Conservation (phyloP, 2,888 invertebrate genomes). For the Adelognathus sp. region DNA sequence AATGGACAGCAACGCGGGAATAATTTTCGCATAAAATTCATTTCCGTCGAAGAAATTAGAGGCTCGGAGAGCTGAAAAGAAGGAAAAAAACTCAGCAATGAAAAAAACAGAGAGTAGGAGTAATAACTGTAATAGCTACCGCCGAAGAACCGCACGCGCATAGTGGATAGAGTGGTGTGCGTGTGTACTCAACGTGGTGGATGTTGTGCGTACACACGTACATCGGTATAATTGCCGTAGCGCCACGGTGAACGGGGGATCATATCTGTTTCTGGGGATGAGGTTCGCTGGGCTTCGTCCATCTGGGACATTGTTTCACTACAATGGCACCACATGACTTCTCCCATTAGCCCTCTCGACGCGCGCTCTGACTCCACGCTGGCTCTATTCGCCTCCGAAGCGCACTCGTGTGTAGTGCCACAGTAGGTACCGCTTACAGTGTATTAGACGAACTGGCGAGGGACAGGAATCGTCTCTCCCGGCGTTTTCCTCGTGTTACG, state of each 20-base stretch:
- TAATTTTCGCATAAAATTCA: no score
- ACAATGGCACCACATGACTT: conserved; percentile 63
- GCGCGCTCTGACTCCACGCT: conserved; percentile 3
- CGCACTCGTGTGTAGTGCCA: conserved; percentile 22
- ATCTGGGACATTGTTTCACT: conserved; percentile 59
- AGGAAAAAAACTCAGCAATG: neutral
- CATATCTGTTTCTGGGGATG: conserved; percentile 29
- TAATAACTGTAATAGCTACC: neutral
- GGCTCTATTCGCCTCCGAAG: conserved; percentile 3
- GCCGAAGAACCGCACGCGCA: neutral
- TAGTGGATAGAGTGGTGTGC: neutral
- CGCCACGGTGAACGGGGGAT: conserved; percentile 39
- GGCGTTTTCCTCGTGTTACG: conserved; percentile 7
- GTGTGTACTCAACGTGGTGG: neutral
- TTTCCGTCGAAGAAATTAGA: neutral
- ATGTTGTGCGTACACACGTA: neutral
- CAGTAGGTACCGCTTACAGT: neutral
- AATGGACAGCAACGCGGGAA: no score
- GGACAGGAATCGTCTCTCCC: neutral
- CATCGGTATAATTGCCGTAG: conserved; percentile 53
- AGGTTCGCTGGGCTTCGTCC: conserved; percentile 49
- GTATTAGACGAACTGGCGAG: neutral
- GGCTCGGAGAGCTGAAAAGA: neutral
- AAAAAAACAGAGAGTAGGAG: neutral
- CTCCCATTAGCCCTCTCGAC: conserved; percentile 60